Percentiles rank a stretch among this genome's conserved stretches.
These are phyloP conservation scores for Icerya purchasi DNA, from an alignment of 2,888 invertebrate species.

Conservation along the genomic window DNA sequence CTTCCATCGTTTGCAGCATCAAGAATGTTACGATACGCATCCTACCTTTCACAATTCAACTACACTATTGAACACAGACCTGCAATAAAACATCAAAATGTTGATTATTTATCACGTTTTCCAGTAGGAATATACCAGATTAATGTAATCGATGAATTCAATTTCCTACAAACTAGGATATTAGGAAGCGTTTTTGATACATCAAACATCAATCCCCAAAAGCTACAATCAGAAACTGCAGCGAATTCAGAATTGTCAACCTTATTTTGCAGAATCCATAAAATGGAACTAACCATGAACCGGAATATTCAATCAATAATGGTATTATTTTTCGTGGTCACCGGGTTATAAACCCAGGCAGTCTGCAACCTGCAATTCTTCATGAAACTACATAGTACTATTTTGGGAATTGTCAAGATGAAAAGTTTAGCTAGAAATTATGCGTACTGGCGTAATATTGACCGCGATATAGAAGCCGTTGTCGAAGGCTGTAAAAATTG, in stretches of 20 bases:
- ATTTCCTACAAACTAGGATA: neutral
- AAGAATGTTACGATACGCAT: constrained; percentile 13
- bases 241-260: neutral
- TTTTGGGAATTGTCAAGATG: constrained; percentile 20
- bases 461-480: constrained; percentile 17
- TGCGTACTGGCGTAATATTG: constrained; percentile 20
- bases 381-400: constrained; percentile 19
- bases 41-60: constrained; percentile 6
- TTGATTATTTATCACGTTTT: neutral
- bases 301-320: constrained; percentile 9
- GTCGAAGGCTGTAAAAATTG: constrained; percentile 18
- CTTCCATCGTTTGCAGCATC: constrained; percentile 4
- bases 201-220: neutral
- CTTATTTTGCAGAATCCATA: neutral
- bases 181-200: neutral
- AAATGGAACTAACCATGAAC: neutral
- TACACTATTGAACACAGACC: constrained; percentile 2
- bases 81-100: neutral
- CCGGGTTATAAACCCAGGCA: constrained; percentile 14
- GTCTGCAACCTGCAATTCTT: constrained; percentile 14
- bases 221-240: constrained; percentile 7
- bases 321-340: constrained; percentile 12
- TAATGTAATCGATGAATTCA: too few relatives aligned
- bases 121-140: neutral
- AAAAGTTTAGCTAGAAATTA: constrained; percentile 19